These are phyloP conservation scores for Hippocampus zosterae DNA, from an alignment of 2,113 vertebrate species.

Conservation along the genomic window DNA sequence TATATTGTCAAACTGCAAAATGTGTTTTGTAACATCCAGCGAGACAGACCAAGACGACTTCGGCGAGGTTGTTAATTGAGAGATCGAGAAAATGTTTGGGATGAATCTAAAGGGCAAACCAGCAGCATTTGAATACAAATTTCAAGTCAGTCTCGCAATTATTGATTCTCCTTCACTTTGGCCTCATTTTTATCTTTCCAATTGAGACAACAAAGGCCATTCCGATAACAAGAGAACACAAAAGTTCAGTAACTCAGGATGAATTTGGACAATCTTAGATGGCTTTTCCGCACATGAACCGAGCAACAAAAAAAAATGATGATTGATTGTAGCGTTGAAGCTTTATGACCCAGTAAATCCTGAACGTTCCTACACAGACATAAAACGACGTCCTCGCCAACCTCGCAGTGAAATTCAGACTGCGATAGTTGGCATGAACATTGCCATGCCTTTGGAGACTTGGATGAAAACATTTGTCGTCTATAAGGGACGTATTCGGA, in stretches of 20 bases:
- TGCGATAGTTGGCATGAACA: neutral
- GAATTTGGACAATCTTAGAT: neutral
- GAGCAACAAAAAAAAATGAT: neutral
- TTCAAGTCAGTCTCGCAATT: constrained; percentile 22
- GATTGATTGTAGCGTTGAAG: neutral
- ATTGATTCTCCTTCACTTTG: constrained; percentile 15
- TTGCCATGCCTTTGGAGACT: neutral
- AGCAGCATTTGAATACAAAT: constrained; percentile 35
- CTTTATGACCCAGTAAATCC: neutral
- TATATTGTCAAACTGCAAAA: constrained; percentile 13
- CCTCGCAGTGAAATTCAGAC: neutral
- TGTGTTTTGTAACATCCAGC: constrained; percentile 19
- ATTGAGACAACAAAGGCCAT: constrained; percentile 16
- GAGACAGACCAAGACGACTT: constrained; percentile 17
- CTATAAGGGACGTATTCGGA: no score
- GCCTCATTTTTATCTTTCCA: constrained; percentile 4
- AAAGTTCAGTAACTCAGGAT: constrained; percentile 1
- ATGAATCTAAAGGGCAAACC: constrained; percentile 41
- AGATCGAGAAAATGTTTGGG: constrained; percentile 18
- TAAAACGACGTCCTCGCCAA: neutral
- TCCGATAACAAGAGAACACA: neutral
- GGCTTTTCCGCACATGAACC: constrained; percentile 10
- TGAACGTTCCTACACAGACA: neutral
- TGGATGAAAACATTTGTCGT: neutral
- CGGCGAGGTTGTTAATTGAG: constrained; percentile 5